These are phyloP conservation scores for Eunapius fragilis DNA, from an alignment of 37 sponge, comb jelly and placozoan species.

Conservation along the genomic window DNA sequence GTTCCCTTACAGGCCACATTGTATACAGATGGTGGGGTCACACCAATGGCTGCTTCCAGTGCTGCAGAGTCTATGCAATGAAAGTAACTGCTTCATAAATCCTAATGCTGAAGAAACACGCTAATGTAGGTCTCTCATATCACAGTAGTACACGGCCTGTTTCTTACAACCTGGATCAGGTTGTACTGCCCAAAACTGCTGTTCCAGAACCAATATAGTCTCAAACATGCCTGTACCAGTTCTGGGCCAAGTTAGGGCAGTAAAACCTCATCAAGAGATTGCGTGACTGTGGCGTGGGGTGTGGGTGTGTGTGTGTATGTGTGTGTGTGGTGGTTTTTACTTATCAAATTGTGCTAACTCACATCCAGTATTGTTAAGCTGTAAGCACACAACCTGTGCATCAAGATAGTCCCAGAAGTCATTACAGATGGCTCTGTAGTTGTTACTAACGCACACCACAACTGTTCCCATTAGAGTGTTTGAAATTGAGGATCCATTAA, in stretches of 20 bases:
- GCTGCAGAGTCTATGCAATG: background rate
- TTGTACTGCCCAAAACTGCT: too few relatives aligned
- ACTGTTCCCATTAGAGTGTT: background rate
- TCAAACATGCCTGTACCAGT: too few relatives aligned
- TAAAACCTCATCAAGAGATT: too few relatives aligned
- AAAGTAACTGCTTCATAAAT: background rate
- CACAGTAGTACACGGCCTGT: too few relatives aligned
- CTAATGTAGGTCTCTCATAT: too few relatives aligned
- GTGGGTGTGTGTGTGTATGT: too few relatives aligned
- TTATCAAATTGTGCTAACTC: background rate
- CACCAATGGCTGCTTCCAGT: background rate
- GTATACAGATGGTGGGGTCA: background rate
- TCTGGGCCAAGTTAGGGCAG: too few relatives aligned
- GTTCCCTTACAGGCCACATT: background rate
- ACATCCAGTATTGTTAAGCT: background rate
- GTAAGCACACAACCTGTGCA: background rate
- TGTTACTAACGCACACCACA: slow-evolving; percentile 79
- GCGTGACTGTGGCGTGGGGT: too few relatives aligned
- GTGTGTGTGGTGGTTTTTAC: too few relatives aligned
- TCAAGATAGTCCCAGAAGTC: background rate
- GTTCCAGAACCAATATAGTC: too few relatives aligned
- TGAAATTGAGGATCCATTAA: background rate
- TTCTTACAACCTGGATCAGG: too few relatives aligned
- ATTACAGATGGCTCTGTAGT: slow-evolving; percentile 3
- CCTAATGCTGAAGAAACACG: too few relatives aligned